Evolutionary conservation across 2,113 vertebrate genomes (phyloP).

Genomic region (Seriola quinqueradiata): DNA sequence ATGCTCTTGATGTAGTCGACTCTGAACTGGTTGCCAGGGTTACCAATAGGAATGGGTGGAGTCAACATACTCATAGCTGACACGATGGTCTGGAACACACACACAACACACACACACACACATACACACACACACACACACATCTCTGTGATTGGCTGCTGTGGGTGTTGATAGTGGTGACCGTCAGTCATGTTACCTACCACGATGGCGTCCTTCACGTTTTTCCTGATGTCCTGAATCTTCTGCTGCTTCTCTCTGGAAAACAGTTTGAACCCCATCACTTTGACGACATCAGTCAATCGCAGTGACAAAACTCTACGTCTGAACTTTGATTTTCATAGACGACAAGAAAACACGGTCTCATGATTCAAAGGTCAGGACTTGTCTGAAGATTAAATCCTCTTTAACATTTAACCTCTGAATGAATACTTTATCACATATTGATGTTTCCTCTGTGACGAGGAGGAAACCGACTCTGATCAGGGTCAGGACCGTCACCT

Average conservation of each 20-base stretch:
- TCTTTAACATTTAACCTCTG: too few species aligned
- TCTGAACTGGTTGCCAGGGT: conserved; percentile 74
- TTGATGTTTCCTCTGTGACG: too few species aligned
- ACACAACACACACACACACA: conserved; percentile 6
- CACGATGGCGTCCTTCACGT: conserved; percentile 79
- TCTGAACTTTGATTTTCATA: too few species aligned
- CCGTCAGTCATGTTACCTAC: conserved; percentile 41
- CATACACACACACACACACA: conserved; percentile 2
- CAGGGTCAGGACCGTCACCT: background rate
- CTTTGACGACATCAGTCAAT: too few species aligned
- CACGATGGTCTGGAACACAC: conserved; percentile 69
- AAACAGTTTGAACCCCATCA: background rate
- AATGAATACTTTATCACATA: too few species aligned
- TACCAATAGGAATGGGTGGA: conserved; percentile 69
- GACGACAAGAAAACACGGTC: too few species aligned
- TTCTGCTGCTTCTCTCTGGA: conserved; percentile 78
- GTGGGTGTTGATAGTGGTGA: background rate
- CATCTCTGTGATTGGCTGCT: background rate
- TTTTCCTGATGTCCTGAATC: conserved; percentile 77
- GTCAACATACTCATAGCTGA: conserved; percentile 72
- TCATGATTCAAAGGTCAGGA: too few species aligned
- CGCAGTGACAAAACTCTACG: too few species aligned
- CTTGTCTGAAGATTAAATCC: too few species aligned
- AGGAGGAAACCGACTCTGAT: background rate
- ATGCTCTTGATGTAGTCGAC: conserved; percentile 77